Conservation (phyloP, 1,140 invertebrate species). For the Mycetomoellerius zeteki region DNA sequence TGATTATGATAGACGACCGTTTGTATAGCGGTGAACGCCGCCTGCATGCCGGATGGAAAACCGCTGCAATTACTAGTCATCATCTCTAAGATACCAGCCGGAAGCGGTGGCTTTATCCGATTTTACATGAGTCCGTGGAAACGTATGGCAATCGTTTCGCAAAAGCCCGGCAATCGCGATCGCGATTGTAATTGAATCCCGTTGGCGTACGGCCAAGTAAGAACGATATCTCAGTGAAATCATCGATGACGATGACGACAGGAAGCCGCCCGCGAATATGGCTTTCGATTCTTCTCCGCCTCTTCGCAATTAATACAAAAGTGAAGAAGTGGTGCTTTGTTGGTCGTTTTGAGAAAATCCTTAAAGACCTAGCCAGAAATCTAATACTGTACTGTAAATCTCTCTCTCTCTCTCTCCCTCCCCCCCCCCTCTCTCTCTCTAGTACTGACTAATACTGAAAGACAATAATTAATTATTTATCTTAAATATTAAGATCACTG, state of each 20-base stretch:
- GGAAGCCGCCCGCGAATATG: conserved; percentile 63
- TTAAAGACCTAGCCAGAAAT: no score
- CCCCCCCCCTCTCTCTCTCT: no score
- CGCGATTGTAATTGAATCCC: conserved; percentile 26
- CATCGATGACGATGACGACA: conserved; percentile 79
- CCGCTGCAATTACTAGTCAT: conserved; percentile 57
- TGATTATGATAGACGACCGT: conserved; percentile 3
- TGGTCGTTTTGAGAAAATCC: background rate
- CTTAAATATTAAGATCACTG: no score
- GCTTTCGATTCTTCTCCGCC: conserved; percentile 76
- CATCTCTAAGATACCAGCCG: conserved; percentile 30
- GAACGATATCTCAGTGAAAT: conserved; percentile 79
- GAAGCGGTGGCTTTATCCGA: conserved; percentile 50
- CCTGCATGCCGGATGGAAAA: conserved; percentile 54
- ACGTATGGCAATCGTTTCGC: conserved; percentile 41
- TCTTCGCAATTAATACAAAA: background rate
- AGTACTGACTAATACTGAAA: no score
- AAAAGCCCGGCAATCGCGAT: conserved; percentile 49
- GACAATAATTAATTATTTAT: no score
- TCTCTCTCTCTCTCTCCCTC: no score
- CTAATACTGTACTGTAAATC: no score
- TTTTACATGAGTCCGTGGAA: conserved; percentile 43
- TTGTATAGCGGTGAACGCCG: background rate
- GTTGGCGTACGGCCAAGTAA: conserved; percentile 53
- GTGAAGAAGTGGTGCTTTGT: background rate